phyloP scores from a whole-genome alignment of 2,888 invertebrate genomes.

The Tyria jacobaeae region DNA sequence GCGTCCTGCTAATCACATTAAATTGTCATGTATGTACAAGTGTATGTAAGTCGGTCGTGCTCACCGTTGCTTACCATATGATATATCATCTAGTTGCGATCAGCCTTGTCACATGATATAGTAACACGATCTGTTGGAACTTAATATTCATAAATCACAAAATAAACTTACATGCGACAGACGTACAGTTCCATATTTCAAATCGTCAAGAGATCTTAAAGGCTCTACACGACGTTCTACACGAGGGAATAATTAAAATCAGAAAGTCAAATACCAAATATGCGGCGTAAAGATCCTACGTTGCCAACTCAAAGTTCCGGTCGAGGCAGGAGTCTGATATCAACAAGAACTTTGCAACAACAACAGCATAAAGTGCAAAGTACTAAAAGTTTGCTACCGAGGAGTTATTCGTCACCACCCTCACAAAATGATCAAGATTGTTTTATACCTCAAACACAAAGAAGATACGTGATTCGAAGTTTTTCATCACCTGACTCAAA shows the following conservation, averaged over 20 bases:
- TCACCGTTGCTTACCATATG: constrained; percentile 80
- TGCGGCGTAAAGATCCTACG: constrained; percentile 75
- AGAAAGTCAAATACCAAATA: constrained; percentile 42
- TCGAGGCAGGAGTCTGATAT: constrained; percentile 74
- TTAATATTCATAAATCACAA: constrained; percentile 73
- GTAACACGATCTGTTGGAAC: constrained; percentile 72
- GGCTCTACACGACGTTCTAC: constrained; percentile 71
- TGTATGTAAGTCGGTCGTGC: constrained; percentile 69
- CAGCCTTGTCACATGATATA: constrained; percentile 79
- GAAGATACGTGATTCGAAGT: constrained; percentile 72
- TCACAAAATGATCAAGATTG: constrained; percentile 64
- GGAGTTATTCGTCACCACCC: constrained; percentile 79
- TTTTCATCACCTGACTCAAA: constrained; percentile 79
- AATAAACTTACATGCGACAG: constrained; percentile 68
- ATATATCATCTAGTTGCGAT: constrained; percentile 76
- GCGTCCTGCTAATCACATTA: constrained; percentile 55
- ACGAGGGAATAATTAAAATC: constrained; percentile 31
- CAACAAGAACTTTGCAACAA: constrained; percentile 74
- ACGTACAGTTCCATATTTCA: constrained; percentile 61
- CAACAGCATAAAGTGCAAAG: constrained; percentile 71
- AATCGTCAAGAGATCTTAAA: constrained; percentile 61
- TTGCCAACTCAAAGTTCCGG: constrained; percentile 55
- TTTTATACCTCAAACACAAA: constrained; percentile 50
- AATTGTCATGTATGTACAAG: constrained; percentile 54
- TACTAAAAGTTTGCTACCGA: constrained; percentile 69